Evolutionary conservation across 2,888 invertebrate species (phyloP).

Genomic region (Desoria tigrina): DNA sequence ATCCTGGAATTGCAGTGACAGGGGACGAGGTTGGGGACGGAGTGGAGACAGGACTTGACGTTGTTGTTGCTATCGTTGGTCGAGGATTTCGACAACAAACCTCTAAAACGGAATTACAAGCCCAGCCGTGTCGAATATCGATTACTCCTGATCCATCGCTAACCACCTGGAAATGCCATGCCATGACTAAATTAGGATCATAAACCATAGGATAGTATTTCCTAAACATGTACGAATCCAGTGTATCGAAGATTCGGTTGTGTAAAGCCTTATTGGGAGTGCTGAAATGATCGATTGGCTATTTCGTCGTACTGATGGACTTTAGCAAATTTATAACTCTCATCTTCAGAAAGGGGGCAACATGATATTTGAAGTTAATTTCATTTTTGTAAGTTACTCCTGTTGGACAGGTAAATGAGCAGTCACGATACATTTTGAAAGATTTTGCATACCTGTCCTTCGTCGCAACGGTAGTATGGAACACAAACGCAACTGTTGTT

Average conservation of each 20-base stretch:
- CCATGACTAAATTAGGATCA: neutral
- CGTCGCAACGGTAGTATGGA: slow-evolving; percentile 51
- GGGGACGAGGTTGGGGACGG: slow-evolving; percentile 14
- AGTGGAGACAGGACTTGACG: slow-evolving; percentile 27
- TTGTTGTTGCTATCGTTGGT: slow-evolving; percentile 20
- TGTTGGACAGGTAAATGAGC: too few relatives aligned
- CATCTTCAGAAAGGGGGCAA: too few relatives aligned
- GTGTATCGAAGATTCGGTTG: too few relatives aligned
- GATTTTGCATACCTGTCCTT: slow-evolving; percentile 50
- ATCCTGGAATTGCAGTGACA: slow-evolving; percentile 35
- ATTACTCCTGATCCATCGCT: slow-evolving; percentile 40
- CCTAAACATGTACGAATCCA: too few relatives aligned
- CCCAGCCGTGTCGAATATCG: slow-evolving; percentile 44
- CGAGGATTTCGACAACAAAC: slow-evolving; percentile 50
- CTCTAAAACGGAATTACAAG: slow-evolving; percentile 46
- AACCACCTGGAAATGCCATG: slow-evolving; percentile 43
- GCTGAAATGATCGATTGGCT: too few relatives aligned
- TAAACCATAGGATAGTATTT: neutral
- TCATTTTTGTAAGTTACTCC: too few relatives aligned
- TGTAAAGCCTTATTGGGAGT: too few relatives aligned
- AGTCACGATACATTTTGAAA: too few relatives aligned
- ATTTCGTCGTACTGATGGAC: too few relatives aligned
- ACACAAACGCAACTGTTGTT: slow-evolving; percentile 45
- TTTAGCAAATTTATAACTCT: too few relatives aligned
- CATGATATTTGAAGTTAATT: too few relatives aligned